Evolutionary conservation across 92 coral and sea anemone species (phyloP).

Genomic region (Palythoa heliodiscus): DNA sequence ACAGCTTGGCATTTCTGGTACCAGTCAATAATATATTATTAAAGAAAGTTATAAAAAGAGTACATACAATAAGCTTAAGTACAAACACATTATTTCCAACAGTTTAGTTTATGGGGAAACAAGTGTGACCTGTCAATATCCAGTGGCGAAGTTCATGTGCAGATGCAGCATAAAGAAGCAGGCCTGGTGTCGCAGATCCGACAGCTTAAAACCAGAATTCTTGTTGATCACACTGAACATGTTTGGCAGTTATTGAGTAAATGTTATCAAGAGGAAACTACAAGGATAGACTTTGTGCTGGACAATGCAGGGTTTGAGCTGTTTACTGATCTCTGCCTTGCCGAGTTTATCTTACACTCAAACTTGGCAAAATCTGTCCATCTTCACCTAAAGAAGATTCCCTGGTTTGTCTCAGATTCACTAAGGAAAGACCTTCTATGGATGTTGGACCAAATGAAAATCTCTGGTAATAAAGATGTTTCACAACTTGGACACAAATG

Average conservation of each 20-base stretch:
- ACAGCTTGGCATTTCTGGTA: too few species aligned
- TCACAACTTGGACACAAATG: conserved; percentile 75
- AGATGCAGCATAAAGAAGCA: conserved; percentile 52
- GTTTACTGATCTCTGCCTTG: conserved; percentile 91
- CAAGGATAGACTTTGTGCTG: conserved; percentile 86
- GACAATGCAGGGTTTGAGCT: conserved; percentile 99
- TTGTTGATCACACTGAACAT: conserved; percentile 70
- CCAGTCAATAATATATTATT: too few species aligned
- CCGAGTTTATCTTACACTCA: conserved; percentile 78
- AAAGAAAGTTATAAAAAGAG: neutral
- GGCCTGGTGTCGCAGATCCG: conserved; percentile 69
- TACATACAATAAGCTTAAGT: neutral
- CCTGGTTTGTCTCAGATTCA: conserved; percentile 98
- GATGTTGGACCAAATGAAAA: conserved; percentile 71
- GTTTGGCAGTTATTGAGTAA: conserved; percentile 72
- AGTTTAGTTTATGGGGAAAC: conserved; percentile 99
- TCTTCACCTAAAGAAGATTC: conserved; percentile 88
- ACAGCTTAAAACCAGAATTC: conserved; percentile 75
- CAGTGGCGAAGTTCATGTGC: conserved; percentile 76
- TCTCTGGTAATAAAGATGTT: conserved; percentile 61
- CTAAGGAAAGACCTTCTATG: conserved; percentile 74
- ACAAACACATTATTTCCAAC: conserved; percentile 1
- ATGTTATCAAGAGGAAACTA: conserved; percentile 34
- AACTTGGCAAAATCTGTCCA: conserved; percentile 73
- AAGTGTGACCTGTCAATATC: conserved; percentile 96